These are phyloP conservation scores for silkworm (Bombyx mori) DNA, from an alignment of 1,140 invertebrate species.

Conservation along the genomic window ASM3026992v2 NC_085117.1:192501-193000, in stretches of 20 bases:
- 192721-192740: slow-evolving; percentile 59
- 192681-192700: slow-evolving; percentile 60
- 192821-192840: slow-evolving; percentile 56
- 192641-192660: slow-evolving; percentile 60
- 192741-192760: slow-evolving; percentile 52
- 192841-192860: slow-evolving; percentile 53
- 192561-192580: slow-evolving; percentile 56
- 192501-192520: slow-evolving; percentile 50
- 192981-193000: slow-evolving; percentile 55
- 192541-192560: slow-evolving; percentile 56
- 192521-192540: slow-evolving; percentile 43
- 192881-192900: slow-evolving; percentile 47
- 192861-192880: slow-evolving; percentile 53
- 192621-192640: slow-evolving; percentile 54
- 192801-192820: slow-evolving; percentile 52
- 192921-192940: slow-evolving; percentile 56
- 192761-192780: slow-evolving; percentile 63
- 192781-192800: slow-evolving; percentile 58
- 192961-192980: slow-evolving; percentile 59
- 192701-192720: slow-evolving; percentile 47
- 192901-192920: slow-evolving; percentile 54
- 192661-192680: slow-evolving; percentile 61
- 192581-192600: slow-evolving; percentile 56
- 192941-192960: slow-evolving; percentile 51
- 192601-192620: slow-evolving; percentile 63